phyloP scores from a whole-genome alignment of 2,888 invertebrate species.

The Corythucha ciliata region DNA sequence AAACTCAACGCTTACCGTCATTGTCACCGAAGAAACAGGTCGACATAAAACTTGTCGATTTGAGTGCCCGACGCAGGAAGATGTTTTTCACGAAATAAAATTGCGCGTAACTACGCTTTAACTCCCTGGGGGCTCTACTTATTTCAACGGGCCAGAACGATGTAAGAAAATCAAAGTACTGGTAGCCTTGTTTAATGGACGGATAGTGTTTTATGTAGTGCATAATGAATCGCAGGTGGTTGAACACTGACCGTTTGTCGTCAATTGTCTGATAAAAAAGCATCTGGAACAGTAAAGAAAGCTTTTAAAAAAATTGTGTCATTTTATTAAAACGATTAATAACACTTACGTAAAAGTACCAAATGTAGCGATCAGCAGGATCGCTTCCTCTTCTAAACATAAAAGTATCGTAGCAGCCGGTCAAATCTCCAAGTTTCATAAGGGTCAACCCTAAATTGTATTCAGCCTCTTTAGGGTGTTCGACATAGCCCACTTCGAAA shows the following conservation, averaged over 20 bases:
- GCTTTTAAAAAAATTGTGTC: too few species aligned
- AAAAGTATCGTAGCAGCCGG: constrained; percentile 12
- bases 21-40: too few species aligned
- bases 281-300: too few species aligned
- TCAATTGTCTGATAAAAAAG: constrained; percentile 16
- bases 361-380: constrained; percentile 17
- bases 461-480: constrained; percentile 18
- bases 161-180: too few species aligned
- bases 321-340: too few species aligned
- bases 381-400: constrained; percentile 16
- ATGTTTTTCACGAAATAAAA: too few species aligned
- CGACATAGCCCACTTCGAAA: constrained; percentile 10
- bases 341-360: constrained; percentile 19
- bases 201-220: constrained; percentile 21
- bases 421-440: constrained; percentile 17
- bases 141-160: too few species aligned
- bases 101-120: too few species aligned
- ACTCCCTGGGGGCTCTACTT: too few species aligned
- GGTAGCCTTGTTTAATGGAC: constrained; percentile 16
- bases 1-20: too few species aligned
- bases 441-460: constrained; percentile 16
- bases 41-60: too few species aligned
- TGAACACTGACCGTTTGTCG: constrained; percentile 13
- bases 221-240: constrained; percentile 16
- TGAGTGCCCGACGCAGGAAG: too few species aligned